Percentiles rank a stretch among this genome's conserved stretches.
Evolutionary conservation across 2,888 invertebrate genomes (phyloP).

Genomic region (Tineola bisselliella): DNA sequence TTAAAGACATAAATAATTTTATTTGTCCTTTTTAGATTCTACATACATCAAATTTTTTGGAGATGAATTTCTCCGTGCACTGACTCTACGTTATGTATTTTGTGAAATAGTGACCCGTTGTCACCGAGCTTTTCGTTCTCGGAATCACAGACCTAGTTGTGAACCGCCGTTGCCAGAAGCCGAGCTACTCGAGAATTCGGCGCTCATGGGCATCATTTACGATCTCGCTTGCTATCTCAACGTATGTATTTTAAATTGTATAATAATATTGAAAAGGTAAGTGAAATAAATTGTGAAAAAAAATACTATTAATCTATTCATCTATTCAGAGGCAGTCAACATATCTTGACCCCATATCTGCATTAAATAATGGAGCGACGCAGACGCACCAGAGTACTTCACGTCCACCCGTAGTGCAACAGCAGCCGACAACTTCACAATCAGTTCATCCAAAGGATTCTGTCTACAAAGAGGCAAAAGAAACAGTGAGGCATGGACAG

Average conservation of each 20-base stretch:
- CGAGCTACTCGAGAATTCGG: conserved; percentile 86
- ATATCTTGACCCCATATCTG: no score
- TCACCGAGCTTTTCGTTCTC: conserved; percentile 85
- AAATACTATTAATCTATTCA: no score
- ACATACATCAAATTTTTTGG: conserved; percentile 88
- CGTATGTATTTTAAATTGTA: conserved; percentile 70
- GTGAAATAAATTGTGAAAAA: not conserved
- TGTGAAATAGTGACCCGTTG: conserved; percentile 90
- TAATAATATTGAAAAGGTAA: no score
- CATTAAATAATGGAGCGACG: no score
- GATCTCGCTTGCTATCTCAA: conserved; percentile 87
- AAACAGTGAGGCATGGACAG: not conserved
- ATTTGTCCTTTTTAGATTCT: conserved; percentile 62
- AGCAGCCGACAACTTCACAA: not conserved
- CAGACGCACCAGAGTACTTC: not conserved
- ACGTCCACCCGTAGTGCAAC: not conserved
- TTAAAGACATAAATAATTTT: not conserved
- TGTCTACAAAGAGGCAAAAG: not conserved
- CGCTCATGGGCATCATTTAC: conserved; percentile 79
- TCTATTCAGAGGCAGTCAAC: no score
- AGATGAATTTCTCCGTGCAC: conserved; percentile 91
- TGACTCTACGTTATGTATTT: conserved; percentile 91
- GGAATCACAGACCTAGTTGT: conserved; percentile 86
- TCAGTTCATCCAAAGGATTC: not conserved
- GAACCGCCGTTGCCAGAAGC: conserved; percentile 88